These are phyloP conservation scores for Junonia oenone DNA, from an alignment of 2,888 invertebrate genomes.

Conservation along the genomic window DNA sequence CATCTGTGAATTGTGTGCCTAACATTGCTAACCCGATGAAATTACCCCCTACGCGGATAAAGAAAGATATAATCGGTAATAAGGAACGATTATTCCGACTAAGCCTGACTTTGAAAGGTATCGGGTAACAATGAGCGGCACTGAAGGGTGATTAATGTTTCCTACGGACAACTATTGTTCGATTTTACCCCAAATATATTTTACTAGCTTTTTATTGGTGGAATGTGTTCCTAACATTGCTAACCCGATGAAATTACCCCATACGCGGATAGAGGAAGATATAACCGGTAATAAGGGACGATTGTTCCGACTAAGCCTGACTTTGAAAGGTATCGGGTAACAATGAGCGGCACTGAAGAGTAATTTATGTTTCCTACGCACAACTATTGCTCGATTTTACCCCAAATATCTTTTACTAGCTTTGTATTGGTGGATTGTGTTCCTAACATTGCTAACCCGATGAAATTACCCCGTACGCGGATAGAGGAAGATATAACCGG, in stretches of 20 bases:
- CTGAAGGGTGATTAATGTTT: no score
- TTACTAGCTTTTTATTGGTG: neutral
- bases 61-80: constrained; percentile 34
- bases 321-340: constrained; percentile 29
- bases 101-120: no score
- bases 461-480: constrained; percentile 34
- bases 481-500: constrained; percentile 28
- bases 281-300: constrained; percentile 36
- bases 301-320: constrained; percentile 36
- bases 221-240: neutral
- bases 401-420: neutral
- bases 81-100: constrained; percentile 40
- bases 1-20: neutral
- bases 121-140: no score
- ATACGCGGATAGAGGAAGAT: constrained; percentile 28
- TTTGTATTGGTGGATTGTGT: neutral
- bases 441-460: constrained; percentile 21
- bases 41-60: constrained; percentile 30
- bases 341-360: constrained; percentile 29
- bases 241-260: constrained; percentile 35
- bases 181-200: no score
- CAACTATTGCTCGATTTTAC: neutral
- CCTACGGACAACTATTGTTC: no score
- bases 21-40: constrained; percentile 28
- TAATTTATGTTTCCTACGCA: constrained; percentile 30